phyloP scores from a whole-genome alignment of 92 coral and sea anemone species.

The Zoanthus sansibaricus region DNA sequence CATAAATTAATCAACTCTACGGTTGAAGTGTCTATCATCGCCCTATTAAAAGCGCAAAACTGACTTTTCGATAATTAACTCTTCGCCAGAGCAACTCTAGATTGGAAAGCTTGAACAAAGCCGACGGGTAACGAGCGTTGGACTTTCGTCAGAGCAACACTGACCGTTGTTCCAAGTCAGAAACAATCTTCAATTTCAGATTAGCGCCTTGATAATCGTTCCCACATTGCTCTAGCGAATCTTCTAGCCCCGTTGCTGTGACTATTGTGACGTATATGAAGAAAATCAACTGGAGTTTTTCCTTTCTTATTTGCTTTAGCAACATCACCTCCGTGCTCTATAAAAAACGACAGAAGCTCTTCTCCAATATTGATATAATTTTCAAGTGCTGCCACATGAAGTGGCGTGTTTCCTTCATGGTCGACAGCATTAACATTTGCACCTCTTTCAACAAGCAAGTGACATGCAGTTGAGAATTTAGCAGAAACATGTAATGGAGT shows the following conservation, averaged over 20 bases:
- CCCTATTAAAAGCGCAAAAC: too few species aligned
- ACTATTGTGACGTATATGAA: neutral
- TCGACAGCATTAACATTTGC: neutral
- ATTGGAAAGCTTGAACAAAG: too few species aligned
- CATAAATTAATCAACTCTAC: too few species aligned
- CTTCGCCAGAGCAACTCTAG: too few species aligned
- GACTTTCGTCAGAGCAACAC: too few species aligned
- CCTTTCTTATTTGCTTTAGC: slow-evolving; percentile 4
- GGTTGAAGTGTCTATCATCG: too few species aligned
- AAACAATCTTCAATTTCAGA: neutral
- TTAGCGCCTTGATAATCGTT: neutral
- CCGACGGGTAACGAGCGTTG: too few species aligned
- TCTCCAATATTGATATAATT: neutral
- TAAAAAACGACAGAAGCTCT: neutral
- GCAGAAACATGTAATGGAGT: too few species aligned
- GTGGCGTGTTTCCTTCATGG: neutral
- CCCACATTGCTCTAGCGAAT: neutral
- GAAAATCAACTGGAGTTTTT: neutral
- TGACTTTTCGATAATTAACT: too few species aligned
- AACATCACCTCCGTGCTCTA: slow-evolving; percentile 7
- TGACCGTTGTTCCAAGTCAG: too few species aligned
- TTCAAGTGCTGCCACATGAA: neutral
- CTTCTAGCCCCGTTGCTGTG: neutral
- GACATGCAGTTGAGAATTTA: neutral
- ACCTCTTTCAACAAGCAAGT: neutral